These are phyloP conservation scores for Pogonomyrmex californicus DNA, from an alignment of 1,140 invertebrate species.

Conservation along the genomic window DNA sequence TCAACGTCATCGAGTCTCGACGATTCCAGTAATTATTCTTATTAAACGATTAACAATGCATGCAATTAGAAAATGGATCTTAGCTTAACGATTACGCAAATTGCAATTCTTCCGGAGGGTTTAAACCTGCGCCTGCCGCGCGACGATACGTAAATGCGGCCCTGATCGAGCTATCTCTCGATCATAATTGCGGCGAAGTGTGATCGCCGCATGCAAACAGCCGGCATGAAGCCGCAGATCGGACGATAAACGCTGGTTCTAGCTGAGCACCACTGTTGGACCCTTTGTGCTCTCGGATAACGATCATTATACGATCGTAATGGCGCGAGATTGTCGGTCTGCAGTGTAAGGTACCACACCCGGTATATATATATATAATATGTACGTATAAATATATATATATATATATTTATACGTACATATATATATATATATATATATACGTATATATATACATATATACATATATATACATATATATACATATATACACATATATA, in stretches of 20 bases:
- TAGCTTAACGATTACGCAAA: conserved; percentile 21
- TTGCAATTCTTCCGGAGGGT: conserved; percentile 30
- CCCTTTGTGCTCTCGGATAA: conserved; percentile 82
- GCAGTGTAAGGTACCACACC: conserved; percentile 70
- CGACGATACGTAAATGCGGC: conserved; percentile 32
- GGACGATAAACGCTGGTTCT: conserved; percentile 38
- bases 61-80: conserved; percentile 35
- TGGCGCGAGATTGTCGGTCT: conserved; percentile 82
- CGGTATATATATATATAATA: conserved; percentile 33
- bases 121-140: not conserved
- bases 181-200: conserved; percentile 81
- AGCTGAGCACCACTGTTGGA: conserved; percentile 79
- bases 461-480: not conserved
- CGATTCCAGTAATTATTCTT: not conserved
- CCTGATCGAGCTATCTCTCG: conserved; percentile 74
- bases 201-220: conserved; percentile 63
- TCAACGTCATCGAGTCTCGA: not conserved
- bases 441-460: not conserved
- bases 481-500: conserved; percentile 20
- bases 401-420: conserved; percentile 5
- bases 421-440: conserved; percentile 1
- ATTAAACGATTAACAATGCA: conserved; percentile 9
- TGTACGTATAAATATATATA: no score
- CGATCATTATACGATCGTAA: conserved; percentile 84
- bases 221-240: conserved; percentile 39